Conservation (phyloP, 2,888 invertebrate genomes). For the Ptychoptera contaminata region DNA sequence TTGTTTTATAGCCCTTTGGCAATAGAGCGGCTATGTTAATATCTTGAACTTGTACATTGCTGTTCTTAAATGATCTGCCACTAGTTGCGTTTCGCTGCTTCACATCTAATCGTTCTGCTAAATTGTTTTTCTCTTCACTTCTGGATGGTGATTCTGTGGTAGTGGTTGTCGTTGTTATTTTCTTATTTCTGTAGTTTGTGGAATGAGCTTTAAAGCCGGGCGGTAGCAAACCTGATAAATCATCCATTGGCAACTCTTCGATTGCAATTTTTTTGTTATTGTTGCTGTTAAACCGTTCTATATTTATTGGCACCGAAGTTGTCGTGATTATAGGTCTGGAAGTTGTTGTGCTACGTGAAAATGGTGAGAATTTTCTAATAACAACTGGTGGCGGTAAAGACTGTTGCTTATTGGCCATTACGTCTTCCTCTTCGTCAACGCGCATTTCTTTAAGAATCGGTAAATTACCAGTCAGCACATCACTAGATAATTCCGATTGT, state of each 20-base stretch:
- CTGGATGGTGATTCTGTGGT: slow-evolving; percentile 11
- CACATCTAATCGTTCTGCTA: too few relatives aligned
- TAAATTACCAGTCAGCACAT: slow-evolving; percentile 56
- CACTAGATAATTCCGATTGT: slow-evolving; percentile 68
- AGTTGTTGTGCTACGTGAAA: slow-evolving; percentile 20
- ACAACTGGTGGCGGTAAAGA: slow-evolving; percentile 35
- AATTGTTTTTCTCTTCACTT: too few relatives aligned
- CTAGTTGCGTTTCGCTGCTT: slow-evolving; percentile 24
- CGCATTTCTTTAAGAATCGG: slow-evolving; percentile 51
- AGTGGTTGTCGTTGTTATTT: slow-evolving; percentile 33
- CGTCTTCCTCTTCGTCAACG: slow-evolving; percentile 11
- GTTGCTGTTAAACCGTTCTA: not conserved
- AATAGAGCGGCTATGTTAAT: slow-evolving; percentile 32
- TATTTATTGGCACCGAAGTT: slow-evolving; percentile 2
- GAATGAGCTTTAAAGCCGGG: slow-evolving; percentile 42
- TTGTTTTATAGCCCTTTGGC: slow-evolving; percentile 45
- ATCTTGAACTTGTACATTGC: slow-evolving; percentile 37
- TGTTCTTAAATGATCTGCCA: slow-evolving; percentile 38
- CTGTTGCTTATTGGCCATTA: slow-evolving; percentile 13
- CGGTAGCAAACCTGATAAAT: slow-evolving; percentile 43
- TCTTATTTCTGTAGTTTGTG: slow-evolving; percentile 34
- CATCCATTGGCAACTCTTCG: slow-evolving; percentile 39
- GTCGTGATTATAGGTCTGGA: slow-evolving; percentile 15
- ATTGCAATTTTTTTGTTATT: slow-evolving; percentile 25
- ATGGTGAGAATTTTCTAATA: slow-evolving; percentile 48